phyloP scores from a whole-genome alignment of 2,113 vertebrate genomes.

The Tyrannus savana region DNA sequence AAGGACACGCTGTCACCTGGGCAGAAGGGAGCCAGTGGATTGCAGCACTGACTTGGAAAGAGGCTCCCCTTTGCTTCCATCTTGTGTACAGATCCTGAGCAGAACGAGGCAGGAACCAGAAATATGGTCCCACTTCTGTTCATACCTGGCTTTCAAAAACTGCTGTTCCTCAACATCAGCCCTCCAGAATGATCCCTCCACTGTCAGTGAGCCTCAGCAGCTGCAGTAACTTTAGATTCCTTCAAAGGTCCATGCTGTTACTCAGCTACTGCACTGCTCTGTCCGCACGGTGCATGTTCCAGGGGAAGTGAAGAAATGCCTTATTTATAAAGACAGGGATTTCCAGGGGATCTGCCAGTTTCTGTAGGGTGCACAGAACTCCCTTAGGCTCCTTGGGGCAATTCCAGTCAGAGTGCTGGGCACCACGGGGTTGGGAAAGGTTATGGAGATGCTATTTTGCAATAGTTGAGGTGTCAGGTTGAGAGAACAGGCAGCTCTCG shows the following conservation, averaged over 20 bases:
- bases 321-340: not conserved
- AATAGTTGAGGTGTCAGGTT: rapidly evolving
- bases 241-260: not conserved
- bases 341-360: not conserved
- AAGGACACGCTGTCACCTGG: not conserved
- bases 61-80: not conserved
- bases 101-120: not conserved
- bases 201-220: not conserved
- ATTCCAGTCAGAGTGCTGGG: not conserved
- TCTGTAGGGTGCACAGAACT: not conserved
- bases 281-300: not conserved
- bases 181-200: not conserved
- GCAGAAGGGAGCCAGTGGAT: not conserved
- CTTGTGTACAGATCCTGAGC: not conserved
- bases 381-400: not conserved
- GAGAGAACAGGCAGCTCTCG: not conserved
- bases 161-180: not conserved
- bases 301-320: not conserved
- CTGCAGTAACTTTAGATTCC: not conserved
- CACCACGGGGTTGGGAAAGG: not conserved
- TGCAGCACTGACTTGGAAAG: not conserved
- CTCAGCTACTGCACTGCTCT: not conserved
- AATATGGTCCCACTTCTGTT: not conserved
- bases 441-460: not conserved
- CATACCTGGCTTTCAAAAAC: not conserved